Percentiles rank a stretch among this genome's conserved stretches.
phyloP scores from a whole-genome alignment of 2,888 invertebrate species.

The Gonocerus acuteangulatus region DNA sequence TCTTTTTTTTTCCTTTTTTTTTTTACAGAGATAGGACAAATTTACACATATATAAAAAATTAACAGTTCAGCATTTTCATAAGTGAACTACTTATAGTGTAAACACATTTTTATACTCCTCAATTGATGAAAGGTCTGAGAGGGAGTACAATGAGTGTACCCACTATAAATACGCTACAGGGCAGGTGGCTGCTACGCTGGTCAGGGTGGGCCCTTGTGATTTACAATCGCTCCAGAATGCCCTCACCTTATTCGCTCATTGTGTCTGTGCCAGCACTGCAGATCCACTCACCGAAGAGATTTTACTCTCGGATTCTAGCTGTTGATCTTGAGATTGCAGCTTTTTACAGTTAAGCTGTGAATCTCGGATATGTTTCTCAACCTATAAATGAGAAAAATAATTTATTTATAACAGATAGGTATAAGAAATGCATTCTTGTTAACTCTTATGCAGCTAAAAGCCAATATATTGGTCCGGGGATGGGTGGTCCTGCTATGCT shows the following conservation, averaged over 20 bases:
- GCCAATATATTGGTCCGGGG: too few relatives aligned
- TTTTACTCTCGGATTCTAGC: conserved; percentile 17
- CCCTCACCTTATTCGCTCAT: neutral
- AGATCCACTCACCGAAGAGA: neutral
- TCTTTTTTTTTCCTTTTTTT: too few relatives aligned
- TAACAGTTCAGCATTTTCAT: too few relatives aligned
- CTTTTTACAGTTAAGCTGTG: conserved; percentile 29
- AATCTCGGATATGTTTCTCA: conserved; percentile 43
- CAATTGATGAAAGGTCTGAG: too few relatives aligned
- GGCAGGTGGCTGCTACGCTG: conserved; percentile 12
- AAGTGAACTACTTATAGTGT: too few relatives aligned
- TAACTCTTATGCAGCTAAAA: too few relatives aligned
- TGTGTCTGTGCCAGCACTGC: conserved; percentile 5
- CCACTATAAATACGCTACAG: conserved; percentile 9
- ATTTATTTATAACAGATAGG: neutral
- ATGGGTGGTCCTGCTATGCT: too few relatives aligned
- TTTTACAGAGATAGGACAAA: too few relatives aligned
- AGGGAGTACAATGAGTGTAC: too few relatives aligned
- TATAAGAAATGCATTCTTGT: too few relatives aligned
- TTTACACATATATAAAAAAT: too few relatives aligned
- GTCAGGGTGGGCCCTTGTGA: neutral
- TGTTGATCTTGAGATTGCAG: conserved; percentile 21
- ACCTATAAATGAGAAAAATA: conserved; percentile 39
- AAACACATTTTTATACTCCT: too few relatives aligned
- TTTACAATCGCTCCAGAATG: neutral